Percentiles rank a stretch among this genome's conserved stretches.
phyloP scores from a whole-genome alignment of 2,113 vertebrate genomes.

The Stercorarius parasiticus region DNA sequence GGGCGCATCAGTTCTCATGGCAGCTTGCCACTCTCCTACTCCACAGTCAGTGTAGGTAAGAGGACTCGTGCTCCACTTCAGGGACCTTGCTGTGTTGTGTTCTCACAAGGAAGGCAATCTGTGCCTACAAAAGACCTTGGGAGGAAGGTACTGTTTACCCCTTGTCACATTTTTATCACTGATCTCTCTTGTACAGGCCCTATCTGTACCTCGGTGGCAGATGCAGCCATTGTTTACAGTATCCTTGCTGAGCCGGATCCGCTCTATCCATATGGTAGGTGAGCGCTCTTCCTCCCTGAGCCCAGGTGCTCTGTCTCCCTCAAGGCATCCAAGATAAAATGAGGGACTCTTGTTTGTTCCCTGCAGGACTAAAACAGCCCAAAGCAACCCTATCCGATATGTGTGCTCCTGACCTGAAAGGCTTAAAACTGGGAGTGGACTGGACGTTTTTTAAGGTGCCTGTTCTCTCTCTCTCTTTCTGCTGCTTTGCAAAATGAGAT shows the following conservation, averaged over 20 bases:
- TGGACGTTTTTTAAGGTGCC: slow-evolving; percentile 70
- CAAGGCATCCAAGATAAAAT: neutral
- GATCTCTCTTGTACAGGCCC: slow-evolving; percentile 45
- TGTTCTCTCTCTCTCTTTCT: neutral
- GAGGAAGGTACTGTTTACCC: neutral
- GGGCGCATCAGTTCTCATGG: slow-evolving; percentile 64
- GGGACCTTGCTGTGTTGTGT: neutral
- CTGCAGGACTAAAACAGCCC: slow-evolving; percentile 66
- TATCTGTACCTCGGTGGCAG: slow-evolving; percentile 66
- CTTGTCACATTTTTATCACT: neutral
- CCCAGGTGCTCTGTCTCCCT: neutral
- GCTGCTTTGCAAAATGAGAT: neutral
- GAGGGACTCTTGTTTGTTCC: neutral
- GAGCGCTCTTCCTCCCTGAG: neutral
- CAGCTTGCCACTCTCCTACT: slow-evolving; percentile 57
- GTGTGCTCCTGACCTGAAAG: slow-evolving; percentile 59
- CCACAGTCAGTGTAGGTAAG: slow-evolving; percentile 63
- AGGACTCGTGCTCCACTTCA: neutral
- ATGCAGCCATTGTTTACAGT: slow-evolving; percentile 65
- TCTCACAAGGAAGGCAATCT: neutral
- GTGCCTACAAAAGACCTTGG: neutral
- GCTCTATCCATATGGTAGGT: slow-evolving; percentile 54
- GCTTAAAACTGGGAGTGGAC: slow-evolving; percentile 68
- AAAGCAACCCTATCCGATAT: slow-evolving; percentile 32
- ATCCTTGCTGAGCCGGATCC: slow-evolving; percentile 63